Evolutionary conservation across 1,140 invertebrate genomes (phyloP).

Genomic region (Leptinotarsa texana): DNA sequence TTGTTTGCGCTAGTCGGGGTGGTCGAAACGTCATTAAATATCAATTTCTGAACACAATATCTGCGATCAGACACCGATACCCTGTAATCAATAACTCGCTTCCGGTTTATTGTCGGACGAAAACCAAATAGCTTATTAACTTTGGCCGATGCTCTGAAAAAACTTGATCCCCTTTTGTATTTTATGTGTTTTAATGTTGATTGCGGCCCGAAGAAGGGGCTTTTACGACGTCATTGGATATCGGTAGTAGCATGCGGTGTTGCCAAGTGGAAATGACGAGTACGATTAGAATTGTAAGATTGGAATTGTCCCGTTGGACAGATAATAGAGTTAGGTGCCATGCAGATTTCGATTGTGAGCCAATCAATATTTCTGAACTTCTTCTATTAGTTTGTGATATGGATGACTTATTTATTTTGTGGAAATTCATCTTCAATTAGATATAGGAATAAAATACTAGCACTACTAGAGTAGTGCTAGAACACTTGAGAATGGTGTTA

Average conservation of each 20-base stretch:
- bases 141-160: not conserved
- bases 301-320: too few species aligned
- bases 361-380: too few species aligned
- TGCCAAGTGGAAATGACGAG: not conserved
- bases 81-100: not conserved
- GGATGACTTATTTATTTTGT: too few species aligned
- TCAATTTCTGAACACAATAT: not conserved
- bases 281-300: too few species aligned
- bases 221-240: not conserved
- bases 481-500: too few species aligned
- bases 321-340: too few species aligned
- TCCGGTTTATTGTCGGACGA: slow-evolving; percentile 5
- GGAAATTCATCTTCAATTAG: too few species aligned
- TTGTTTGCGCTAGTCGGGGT: not conserved
- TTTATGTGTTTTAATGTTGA: not conserved
- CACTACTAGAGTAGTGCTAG: too few species aligned
- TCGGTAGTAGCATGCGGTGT: not conserved
- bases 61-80: not conserved
- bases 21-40: not conserved
- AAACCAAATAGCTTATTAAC: slow-evolving; percentile 6
- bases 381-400: too few species aligned
- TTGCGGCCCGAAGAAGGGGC: not conserved
- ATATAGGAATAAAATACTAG: too few species aligned
- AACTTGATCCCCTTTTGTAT: not conserved
- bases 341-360: too few species aligned